Evolutionary conservation across 1,140 invertebrate genomes (phyloP), one percentile per base, ranked within the genome.

Genomic region (Drosophila saltans): DNA sequence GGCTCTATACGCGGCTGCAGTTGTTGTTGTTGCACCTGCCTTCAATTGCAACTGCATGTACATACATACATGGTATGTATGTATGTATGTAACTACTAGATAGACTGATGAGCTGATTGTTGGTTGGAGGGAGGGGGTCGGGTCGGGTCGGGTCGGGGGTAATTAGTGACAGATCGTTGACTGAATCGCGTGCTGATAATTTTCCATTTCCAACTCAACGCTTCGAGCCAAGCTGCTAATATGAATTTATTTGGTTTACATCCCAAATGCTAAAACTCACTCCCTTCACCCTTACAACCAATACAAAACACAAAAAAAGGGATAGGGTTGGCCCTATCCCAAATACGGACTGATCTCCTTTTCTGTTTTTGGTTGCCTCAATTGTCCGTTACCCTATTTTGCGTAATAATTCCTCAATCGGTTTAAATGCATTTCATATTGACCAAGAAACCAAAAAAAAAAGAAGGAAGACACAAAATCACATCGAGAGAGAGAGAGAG

Each of bases 91-190:
- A 36, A 36, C 33, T 36, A 66, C 63, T 48, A 64, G 39, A 24
- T 26, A 10, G 21, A 10, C 21, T 52, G 21, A 26, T 52, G 45
- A 26, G 21, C 45, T 52, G 6, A 30, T 36, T 5, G 21, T 8
- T 52, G 8, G 41, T 43, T 26, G 21, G 2, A 3, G 21, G 33
- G 33, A 5, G 58, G 69, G 16, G 16, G 16, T 16, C 16, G 16
- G 16, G 16, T 16, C 16, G 16, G 16, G 16, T 16, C 16, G 16
- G 16, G 16, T 16, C 64, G 72, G 76, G 78, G 79, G 72, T 90
- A 89, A 89, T 89, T 89, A 89, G 84, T 89, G 88, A 89, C 84
- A 89, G 85, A 72, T 83, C 85, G 85, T 52, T 90, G 84, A 58
- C 71, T 72, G 73, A 88, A 89, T 88, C 83, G 84, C 84, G 84